Conservation (phyloP, 2,113 vertebrate genomes). For the Hippopotamus amphibius region DNA sequence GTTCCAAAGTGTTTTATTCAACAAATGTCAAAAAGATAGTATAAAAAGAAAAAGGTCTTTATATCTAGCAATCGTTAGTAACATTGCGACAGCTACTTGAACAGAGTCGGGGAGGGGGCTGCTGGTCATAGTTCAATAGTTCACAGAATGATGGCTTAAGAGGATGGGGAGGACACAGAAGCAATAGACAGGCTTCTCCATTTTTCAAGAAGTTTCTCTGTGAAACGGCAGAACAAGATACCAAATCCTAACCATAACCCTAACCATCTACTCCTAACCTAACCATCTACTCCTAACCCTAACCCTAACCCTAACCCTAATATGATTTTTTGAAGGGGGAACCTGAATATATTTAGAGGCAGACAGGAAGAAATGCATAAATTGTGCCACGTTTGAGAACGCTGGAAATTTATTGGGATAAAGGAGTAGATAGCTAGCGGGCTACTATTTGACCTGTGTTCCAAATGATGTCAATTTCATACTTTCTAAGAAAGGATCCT, state of each 20-base stretch:
- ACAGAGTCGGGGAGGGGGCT: background rate
- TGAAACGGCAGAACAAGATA: background rate
- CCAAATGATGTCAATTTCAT: background rate
- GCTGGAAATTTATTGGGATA: background rate
- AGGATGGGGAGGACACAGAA: background rate
- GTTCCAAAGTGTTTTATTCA: background rate
- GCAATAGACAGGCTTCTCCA: background rate
- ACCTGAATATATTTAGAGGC: background rate
- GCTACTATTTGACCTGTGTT: background rate
- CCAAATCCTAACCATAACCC: background rate
- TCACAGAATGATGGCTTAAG: background rate
- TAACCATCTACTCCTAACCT: no score
- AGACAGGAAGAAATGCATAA: background rate
- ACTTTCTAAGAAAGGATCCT: conserved; percentile 25
- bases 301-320: no score
- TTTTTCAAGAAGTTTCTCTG: conserved; percentile 2
- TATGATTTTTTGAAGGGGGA: background rate
- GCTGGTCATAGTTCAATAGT: background rate
- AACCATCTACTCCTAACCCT: no score
- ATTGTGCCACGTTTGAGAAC: background rate
- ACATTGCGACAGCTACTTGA: background rate
- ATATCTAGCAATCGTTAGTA: background rate
- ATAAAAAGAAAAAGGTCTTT: background rate
- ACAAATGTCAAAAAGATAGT: background rate
- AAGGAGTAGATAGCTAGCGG: background rate